These are phyloP conservation scores for Embidobia sp. DNA, from an alignment of 2,888 invertebrate species.

Conservation along the genomic window DNA sequence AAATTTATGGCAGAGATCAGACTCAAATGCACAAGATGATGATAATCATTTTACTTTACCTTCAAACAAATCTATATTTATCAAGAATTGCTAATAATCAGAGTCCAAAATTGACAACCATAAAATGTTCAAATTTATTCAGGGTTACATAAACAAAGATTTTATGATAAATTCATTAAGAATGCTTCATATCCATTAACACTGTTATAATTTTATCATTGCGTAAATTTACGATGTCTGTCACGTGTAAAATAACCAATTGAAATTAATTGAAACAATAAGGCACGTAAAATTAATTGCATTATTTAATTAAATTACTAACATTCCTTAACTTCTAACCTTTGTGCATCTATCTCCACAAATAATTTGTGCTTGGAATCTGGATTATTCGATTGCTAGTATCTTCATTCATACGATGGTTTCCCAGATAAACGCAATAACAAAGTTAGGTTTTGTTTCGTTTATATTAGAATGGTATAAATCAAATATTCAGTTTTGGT, in stretches of 20 bases:
- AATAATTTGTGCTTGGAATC: neutral
- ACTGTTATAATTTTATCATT: neutral
- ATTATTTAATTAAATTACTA: slow-evolving; percentile 16
- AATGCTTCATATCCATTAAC: slow-evolving; percentile 3
- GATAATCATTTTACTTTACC: neutral
- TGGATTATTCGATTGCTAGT: neutral
- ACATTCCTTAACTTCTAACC: slow-evolving; percentile 21
- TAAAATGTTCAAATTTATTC: slow-evolving; percentile 10
- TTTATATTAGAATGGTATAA: neutral
- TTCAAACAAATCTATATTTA: neutral
- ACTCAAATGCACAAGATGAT: neutral
- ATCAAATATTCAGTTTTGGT: neutral
- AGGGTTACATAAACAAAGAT: neutral
- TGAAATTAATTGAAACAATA: slow-evolving; percentile 9
- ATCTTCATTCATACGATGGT: neutral
- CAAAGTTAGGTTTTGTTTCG: neutral
- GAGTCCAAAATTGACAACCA: slow-evolving; percentile 11
- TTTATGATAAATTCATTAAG: too few species aligned
- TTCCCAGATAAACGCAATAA: too few species aligned
- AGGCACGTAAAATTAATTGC: slow-evolving; percentile 6
- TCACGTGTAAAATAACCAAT: slow-evolving; percentile 9
- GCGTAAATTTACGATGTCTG: neutral
- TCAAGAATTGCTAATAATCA: slow-evolving; percentile 8
- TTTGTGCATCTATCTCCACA: slow-evolving; percentile 4
- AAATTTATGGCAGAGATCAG: slow-evolving; percentile 14